Evolutionary conservation across 2,888 invertebrate genomes (phyloP).

Genomic region (Drosophila lutescens): DNA sequence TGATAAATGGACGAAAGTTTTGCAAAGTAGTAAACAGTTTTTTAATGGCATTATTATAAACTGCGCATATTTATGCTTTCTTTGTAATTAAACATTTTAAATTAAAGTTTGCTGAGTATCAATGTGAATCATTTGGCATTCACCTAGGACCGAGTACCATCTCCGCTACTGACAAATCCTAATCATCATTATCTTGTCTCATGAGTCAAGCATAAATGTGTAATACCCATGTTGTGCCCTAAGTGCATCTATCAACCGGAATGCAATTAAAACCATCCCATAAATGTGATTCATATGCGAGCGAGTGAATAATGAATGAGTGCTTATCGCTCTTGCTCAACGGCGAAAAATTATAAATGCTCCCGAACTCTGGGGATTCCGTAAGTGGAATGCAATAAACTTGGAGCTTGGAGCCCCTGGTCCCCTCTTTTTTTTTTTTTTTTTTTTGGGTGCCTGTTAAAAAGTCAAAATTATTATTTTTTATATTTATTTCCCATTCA

Average conservation of each 20-base stretch:
- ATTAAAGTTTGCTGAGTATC: too few relatives aligned
- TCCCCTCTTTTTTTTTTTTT: not conserved
- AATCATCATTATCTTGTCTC: not conserved
- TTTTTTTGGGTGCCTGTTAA: constrained; percentile 4
- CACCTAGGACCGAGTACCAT: too few relatives aligned
- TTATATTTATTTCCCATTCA: constrained; percentile 30
- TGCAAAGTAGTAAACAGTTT: not conserved
- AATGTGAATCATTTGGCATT: not conserved
- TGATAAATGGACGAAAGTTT: not conserved
- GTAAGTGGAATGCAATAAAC: constrained; percentile 72
- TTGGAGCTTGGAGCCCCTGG: constrained; percentile 34
- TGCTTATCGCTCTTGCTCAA: constrained; percentile 58
- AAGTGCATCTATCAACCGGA: constrained; percentile 39
- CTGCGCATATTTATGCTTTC: too few relatives aligned
- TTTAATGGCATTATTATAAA: not conserved
- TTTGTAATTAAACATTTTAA: not conserved
- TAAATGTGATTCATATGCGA: constrained; percentile 34
- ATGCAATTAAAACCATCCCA: constrained; percentile 29
- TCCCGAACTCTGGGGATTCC: constrained; percentile 10
- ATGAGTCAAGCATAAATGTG: constrained; percentile 31
- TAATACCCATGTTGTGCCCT: constrained; percentile 7
- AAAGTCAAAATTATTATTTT: constrained; percentile 51
- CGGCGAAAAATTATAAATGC: constrained; percentile 12
- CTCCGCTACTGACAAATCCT: not conserved
- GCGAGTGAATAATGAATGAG: constrained; percentile 61